Evolutionary conservation across 1,140 invertebrate species (phyloP), one percentile per base, ranked within the genome.

Genomic region (Planococcus citri): DNA sequence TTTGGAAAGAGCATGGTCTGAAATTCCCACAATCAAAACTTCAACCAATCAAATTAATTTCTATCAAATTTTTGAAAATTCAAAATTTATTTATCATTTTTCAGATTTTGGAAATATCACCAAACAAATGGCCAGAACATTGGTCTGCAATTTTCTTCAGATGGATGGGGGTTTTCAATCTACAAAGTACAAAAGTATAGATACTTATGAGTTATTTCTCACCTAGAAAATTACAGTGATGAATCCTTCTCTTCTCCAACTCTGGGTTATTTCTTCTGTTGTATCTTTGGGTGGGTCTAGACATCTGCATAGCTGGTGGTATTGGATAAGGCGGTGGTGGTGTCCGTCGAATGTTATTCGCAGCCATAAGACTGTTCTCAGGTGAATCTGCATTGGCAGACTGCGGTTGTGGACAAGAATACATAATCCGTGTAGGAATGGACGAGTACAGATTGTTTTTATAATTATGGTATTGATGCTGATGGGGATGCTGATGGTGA

Each of bases 191-290:
- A n/a, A n/a, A n/a, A n/a, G n/a, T n/a, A n/a, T n/a, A n/a, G n/a
- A n/a, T n/a, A n/a, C n/a, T n/a, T n/a, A n/a, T n/a, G n/a, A n/a
- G n/a, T n/a, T n/a, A n/a, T n/a, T n/a, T n/a, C n/a, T n/a, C 81
- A 95, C 94, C 91, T 75, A 92, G 86, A 79, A 93, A 97, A 82
- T 94, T 89, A 82, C 95, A 97, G 78, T 93, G 93, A 78, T 97
- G 95, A 73, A 96, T 93, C 76, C 94, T 79, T 73, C 94, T 82
- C 79, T 95, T 96, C 78, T 97, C 95, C 71, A 97, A 79, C 78
- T 97, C 94, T 0, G 94, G 95, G 80, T 97, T 97, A 79, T 97
- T 97, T 74, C 94, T 84, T 72, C 95, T 83, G 80, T 97, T 96
- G 81, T 95, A 95, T 76, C 87, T 88, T 57, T 73, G 77, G 21